Base-by-base conservation (phyloP, 2,888 invertebrate species). In the Glaucopsyche alexis region DNA sequence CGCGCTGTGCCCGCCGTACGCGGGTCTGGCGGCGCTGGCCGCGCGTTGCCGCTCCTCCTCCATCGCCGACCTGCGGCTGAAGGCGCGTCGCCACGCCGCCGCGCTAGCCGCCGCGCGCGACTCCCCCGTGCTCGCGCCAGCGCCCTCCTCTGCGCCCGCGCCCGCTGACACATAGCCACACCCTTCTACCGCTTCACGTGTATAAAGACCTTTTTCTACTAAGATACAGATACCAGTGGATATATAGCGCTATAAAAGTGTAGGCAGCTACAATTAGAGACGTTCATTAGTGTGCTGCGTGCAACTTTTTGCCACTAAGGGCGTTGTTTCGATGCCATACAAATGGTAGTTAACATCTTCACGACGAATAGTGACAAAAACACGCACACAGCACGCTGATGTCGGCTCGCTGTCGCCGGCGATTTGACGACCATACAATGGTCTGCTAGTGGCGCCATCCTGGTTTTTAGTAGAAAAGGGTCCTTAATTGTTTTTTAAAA, bases 61-160 rank as follows among this genome's bases (percentile, higher is more conserved):
- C 86, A 98, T 99, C 85, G 98, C 98, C 0, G 99, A 99, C 91
- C 94, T 99, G 73, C 94, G 99, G 80, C 94, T 98, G 78, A 99
- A 99, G 89, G 98, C 99, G 29, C 96, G 97, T 85, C 96, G 98
- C 81, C 98, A 98, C 88, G 96, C 98, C 47, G 98, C 98, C 80
- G 97, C 98, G 0, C 91, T 98, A 72, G 98, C 95, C 1, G 93
- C 95, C 29, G 94, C 94, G 8, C 84, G 90, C 64, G 85, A 80
- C 14, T 82, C 89, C 8, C 85, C 87, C 14, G 83, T 85, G 16
- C 80, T 83, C 71, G 78, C 82, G 64, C 76, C 81, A 64, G 73
- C 79, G 7, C 42, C 42, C 42, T 29, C 29, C 77, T 52, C 85
- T 66, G 81, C 85, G 1, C 74, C 86, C 78, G 40, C 82, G 5